Evolutionary conservation across 2,888 invertebrate genomes (phyloP), one percentile per base, ranked within the genome.

Genomic region (Pasiphila rectangulata): DNA sequence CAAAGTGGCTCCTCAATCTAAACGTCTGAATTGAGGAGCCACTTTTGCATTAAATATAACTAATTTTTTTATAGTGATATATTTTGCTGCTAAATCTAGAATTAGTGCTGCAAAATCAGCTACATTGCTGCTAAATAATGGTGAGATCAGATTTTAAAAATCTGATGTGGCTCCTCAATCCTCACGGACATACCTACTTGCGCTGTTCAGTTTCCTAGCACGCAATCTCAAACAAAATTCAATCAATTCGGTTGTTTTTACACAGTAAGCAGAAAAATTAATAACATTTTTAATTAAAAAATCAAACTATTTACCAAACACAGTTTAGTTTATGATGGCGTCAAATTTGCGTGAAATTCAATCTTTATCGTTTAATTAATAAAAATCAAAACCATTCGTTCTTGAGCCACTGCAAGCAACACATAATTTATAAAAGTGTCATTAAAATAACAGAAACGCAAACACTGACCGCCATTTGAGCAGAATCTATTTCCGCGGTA

Each of bases 261-360:
- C 43, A 48, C 12, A 9, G 32, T 32, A 32, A 25, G 20, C 15
- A 79, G 77, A 75, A 76, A 81, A 83, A 81, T 77, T 77, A 83
- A 83, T 72, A 75, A 73, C 72, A 71, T 69, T 76, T 83, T 82
- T 83, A 83, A 87, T 85, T 84, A 83, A 82, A 82, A 84, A 83
- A 83, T 82, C 77, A 83, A 83, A 79, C 67, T 83, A 83, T 88
- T 87, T 84, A 85, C 79, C 72, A 83, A 83, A 84, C 79, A 84
- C 77, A 73, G 77, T 82, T 83, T 81, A 82, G 79, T 83, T 85
- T 82, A 71, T 83, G 79, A 82, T 76, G 64, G 73, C 75, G 76
- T 72, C 73, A 83, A 84, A 85, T 83, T 79, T 82, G 75, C 83
- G 80, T 86, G 83, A 84, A 84, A 85, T 85, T 77, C 69, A 78